Evolutionary conservation across 2,113 vertebrate species (phyloP).

Genomic region (Castor canadensis): DNA sequence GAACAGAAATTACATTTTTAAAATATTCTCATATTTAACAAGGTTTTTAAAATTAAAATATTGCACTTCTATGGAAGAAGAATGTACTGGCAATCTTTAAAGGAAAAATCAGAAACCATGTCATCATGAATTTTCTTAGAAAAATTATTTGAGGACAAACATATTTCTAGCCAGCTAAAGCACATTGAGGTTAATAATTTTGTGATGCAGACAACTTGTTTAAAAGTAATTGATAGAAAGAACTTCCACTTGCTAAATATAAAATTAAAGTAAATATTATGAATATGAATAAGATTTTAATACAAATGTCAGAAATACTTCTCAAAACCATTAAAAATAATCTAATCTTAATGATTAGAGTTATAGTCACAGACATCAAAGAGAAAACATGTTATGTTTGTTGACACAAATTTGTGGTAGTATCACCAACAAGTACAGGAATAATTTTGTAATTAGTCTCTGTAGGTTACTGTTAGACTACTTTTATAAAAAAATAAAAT

Average conservation of each 20-base stretch:
- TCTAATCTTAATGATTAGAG: background rate
- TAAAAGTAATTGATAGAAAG: background rate
- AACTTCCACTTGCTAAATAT: background rate
- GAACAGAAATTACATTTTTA: background rate
- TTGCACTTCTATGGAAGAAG: background rate
- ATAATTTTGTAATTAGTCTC: background rate
- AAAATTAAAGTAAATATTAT: background rate
- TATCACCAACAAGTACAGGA: background rate
- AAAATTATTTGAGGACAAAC: background rate
- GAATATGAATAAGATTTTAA: background rate
- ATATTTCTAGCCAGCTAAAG: background rate
- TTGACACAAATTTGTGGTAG: background rate
- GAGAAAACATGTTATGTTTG: background rate
- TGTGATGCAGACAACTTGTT: background rate
- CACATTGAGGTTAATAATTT: background rate
- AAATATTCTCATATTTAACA: background rate
- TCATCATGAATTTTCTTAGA: background rate
- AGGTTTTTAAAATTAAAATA: background rate
- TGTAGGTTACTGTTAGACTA: background rate
- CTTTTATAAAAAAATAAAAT: too few relatives aligned
- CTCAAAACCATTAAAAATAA: background rate
- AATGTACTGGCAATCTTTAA: background rate
- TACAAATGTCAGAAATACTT: background rate
- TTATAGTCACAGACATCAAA: background rate
- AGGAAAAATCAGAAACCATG: background rate